Conservation (phyloP, 2,888 invertebrate species). For the Mimumesa dahlbomi region DNA sequence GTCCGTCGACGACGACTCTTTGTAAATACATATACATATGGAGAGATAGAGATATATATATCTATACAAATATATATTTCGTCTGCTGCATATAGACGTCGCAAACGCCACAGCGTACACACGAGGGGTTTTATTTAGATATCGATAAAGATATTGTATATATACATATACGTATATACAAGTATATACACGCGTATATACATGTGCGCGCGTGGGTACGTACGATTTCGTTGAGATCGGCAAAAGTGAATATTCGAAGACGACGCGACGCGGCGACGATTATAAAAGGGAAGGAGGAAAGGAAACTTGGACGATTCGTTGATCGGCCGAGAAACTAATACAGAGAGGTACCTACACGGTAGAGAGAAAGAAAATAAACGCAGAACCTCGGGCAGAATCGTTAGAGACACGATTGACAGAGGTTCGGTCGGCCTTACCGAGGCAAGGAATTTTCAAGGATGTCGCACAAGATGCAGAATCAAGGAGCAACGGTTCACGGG, state of each 20-base stretch:
- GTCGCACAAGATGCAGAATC: conserved; percentile 73
- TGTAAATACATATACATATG: conserved; percentile 4
- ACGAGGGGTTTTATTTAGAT: no score
- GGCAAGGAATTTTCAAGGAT: conserved; percentile 56
- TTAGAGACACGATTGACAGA: no score
- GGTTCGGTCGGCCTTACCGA: conserved; percentile 4
- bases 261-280: neutral
- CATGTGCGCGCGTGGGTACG: conserved; percentile 2
- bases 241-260: conserved; percentile 33
- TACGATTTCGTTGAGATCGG: neutral
- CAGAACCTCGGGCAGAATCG: no score
- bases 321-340: no score
- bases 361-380: no score
- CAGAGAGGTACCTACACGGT: no score
- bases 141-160: no score
- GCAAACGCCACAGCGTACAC: no score
- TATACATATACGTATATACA: no score
- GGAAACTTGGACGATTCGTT: conserved; percentile 3
- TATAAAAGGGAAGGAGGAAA: neutral
- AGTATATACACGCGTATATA: neutral
- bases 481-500: conserved; percentile 73
- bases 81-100: neutral
- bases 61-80: no score
- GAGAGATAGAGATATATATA: no score
- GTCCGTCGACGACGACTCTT: conserved; percentile 19